Conservation (phyloP, 1,140 invertebrate species). For the Araneus ventricosus region DNA sequence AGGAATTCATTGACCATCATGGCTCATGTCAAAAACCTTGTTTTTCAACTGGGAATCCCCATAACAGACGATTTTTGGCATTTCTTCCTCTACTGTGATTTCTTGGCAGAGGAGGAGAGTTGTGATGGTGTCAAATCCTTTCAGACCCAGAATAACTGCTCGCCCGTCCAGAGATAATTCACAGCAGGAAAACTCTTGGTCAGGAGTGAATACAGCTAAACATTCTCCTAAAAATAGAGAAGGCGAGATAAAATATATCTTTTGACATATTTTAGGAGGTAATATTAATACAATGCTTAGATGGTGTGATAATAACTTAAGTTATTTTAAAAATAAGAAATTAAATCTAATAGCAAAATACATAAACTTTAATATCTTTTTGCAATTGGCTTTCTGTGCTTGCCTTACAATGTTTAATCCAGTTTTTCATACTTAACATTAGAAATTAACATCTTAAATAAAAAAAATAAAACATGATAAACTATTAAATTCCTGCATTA, state of each 20-base stretch:
- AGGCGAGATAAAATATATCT: neutral
- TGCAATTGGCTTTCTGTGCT: no score
- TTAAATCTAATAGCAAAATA: no score
- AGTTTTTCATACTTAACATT: no score
- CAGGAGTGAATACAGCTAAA: slow-evolving; percentile 89
- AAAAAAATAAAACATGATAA: no score
- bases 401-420: no score
- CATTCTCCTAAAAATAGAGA: slow-evolving; percentile 84
- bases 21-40: slow-evolving; percentile 79
- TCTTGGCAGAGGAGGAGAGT: slow-evolving; percentile 82
- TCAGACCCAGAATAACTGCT: slow-evolving; percentile 85
- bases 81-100: slow-evolving; percentile 74
- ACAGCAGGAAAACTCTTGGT: slow-evolving; percentile 87
- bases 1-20: slow-evolving; percentile 74
- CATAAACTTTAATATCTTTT: no score
- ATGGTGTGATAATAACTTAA: no score
- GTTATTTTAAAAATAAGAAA: no score
- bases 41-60: slow-evolving; percentile 79
- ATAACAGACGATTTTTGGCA: slow-evolving; percentile 77
- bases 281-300: no score
- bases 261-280: no score
- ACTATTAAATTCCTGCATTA: no score
- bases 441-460: no score
- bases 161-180: slow-evolving; percentile 87
- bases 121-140: slow-evolving; percentile 82